Conservation (phyloP, 2,113 vertebrate species). For the Nestor notabilis region DNA sequence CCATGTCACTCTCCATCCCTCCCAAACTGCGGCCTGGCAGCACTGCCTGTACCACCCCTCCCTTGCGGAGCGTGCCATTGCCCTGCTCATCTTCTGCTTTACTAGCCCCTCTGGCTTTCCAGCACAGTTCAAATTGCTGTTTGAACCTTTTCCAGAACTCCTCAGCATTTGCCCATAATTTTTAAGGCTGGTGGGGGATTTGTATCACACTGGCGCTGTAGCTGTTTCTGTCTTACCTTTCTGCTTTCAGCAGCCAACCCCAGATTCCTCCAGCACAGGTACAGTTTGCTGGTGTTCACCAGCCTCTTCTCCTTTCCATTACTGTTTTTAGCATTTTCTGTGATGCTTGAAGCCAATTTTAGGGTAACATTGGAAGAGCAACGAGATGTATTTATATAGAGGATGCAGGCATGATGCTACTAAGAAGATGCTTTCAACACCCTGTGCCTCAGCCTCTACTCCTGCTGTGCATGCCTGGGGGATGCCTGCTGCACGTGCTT, state of each 20-base stretch:
- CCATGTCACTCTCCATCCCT: background rate
- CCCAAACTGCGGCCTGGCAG: background rate
- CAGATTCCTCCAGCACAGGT: accelerated
- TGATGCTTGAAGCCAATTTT: background rate
- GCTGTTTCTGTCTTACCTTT: background rate
- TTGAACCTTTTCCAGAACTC: conserved; percentile 33
- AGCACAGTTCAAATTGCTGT: background rate
- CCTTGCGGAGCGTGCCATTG: accelerated
- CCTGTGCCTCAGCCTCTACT: background rate
- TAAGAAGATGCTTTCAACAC: accelerated
- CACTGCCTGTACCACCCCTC: background rate
- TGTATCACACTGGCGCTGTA: background rate
- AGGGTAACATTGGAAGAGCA: background rate
- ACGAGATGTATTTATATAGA: background rate
- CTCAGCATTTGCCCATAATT: background rate
- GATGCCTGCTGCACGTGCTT: accelerated
- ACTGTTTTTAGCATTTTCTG: background rate
- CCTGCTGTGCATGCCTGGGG: accelerated
- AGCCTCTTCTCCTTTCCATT: background rate
- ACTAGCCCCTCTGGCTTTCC: background rate
- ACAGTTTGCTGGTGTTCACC: background rate
- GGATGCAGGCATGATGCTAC: background rate
- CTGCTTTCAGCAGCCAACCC: background rate
- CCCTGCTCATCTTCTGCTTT: background rate
- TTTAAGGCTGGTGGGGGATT: conserved; percentile 10